Evolutionary conservation across 2,113 vertebrate species (phyloP).

Genomic region (Orthonyx spaldingii): DNA sequence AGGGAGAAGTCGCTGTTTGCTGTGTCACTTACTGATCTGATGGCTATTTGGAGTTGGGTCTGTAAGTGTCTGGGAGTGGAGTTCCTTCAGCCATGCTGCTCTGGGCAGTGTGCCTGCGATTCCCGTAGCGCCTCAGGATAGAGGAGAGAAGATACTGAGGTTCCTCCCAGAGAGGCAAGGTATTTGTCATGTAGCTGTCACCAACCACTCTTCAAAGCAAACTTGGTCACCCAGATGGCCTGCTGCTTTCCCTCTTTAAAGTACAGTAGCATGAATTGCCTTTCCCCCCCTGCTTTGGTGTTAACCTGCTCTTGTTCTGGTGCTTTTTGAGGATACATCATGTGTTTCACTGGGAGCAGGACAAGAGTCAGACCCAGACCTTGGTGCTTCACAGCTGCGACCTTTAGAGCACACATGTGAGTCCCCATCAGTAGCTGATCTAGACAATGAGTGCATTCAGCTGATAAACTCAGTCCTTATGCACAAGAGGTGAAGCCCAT

Average conservation of each 20-base stretch:
- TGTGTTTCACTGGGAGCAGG: background rate
- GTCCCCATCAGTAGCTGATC: background rate
- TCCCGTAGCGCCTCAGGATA: background rate
- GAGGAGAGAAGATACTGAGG: background rate
- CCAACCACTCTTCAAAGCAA: background rate
- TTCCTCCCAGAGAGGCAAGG: background rate
- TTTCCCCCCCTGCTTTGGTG: background rate
- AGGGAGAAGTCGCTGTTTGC: background rate
- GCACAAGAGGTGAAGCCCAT: background rate
- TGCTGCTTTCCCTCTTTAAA: background rate
- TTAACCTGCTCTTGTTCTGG: background rate
- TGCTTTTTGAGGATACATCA: background rate
- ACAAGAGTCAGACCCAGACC: background rate
- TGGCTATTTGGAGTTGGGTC: background rate
- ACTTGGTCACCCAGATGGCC: background rate
- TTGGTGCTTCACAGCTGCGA: background rate
- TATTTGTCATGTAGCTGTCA: background rate
- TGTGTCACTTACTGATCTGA: background rate
- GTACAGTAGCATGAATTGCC: background rate
- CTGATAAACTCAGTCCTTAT: background rate
- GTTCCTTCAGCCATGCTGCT: background rate
- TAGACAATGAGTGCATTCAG: background rate
- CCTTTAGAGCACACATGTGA: rapidly evolving
- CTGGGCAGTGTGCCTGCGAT: background rate
- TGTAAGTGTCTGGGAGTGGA: background rate